Base-by-base conservation (phyloP, 2,888 invertebrate genomes). In the Acronicta aceris region DNA sequence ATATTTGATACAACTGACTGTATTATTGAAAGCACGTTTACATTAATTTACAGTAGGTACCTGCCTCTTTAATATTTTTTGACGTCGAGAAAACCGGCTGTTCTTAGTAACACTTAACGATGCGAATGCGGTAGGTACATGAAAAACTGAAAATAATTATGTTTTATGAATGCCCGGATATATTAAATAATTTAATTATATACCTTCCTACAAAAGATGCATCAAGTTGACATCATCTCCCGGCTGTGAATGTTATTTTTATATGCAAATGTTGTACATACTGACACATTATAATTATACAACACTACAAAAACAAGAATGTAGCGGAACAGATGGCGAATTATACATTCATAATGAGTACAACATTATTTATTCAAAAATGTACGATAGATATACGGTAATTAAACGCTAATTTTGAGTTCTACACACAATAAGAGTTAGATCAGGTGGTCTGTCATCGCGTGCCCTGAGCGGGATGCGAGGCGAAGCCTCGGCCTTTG, bases 181-280 rank as follows among this genome's bases (percentile, higher is more conserved):
- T 40, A 63, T 61, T 42, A 52, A 64, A 68, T 70, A 59, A 60
- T 70, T 63, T 59, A 73, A 65, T 67, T 65, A 68, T 62, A 71
- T 56, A 50, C 46, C 45, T 43, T 25, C 33, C 40, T 47, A 56
- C 50, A 69, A 64, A 52, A 63, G 53, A 72, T 51, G 64, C 59
- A 70, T 58, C 59, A 25, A 30, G 54, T 69, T 72, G 63, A 78
- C 76, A 70, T 70, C 73, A 78, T 77, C 65, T 59, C 57, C 41
- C 21, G 46, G 41, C 47, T 65, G 57, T 42, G 46, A 73, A 27
- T 73, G 42, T 57, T 68, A 72, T 67, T 69, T 68, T 72, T 71
- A 27, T 76, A 75, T 79, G 73, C 68, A 71, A 61, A 59, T 69
- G 40, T 53, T 70, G 55, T 52, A n/a, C n/a, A n/a, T n/a, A 56